Conservation (phyloP, 2,113 vertebrate genomes). For the Apteryx owenii region DNA sequence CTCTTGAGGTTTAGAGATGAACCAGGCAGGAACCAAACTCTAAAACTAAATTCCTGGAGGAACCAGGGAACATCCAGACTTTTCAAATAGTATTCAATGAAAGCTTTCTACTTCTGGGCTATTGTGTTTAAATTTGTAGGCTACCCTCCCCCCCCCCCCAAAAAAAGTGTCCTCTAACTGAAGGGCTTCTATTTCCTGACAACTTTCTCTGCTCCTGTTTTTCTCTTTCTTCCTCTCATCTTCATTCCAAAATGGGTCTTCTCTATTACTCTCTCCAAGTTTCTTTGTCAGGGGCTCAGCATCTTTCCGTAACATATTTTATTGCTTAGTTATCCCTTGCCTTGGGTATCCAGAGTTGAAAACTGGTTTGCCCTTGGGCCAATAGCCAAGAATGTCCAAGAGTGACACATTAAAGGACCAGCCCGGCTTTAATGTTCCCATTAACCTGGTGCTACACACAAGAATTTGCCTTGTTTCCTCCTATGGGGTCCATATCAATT, state of each 20-base stretch:
- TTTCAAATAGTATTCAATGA: neutral
- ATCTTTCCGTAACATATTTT: neutral
- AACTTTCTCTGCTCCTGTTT: neutral
- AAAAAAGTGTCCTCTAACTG: neutral
- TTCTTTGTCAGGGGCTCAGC: neutral
- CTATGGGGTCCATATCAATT: neutral
- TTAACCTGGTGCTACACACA: neutral
- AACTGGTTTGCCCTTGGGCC: neutral
- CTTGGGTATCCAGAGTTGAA: neutral
- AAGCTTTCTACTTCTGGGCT: neutral
- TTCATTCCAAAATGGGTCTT: neutral
- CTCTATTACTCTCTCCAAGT: neutral
- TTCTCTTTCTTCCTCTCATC: neutral
- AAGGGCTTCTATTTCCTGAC: neutral
- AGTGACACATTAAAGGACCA: accelerated
- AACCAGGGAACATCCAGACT: neutral
- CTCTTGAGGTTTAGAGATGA: neutral
- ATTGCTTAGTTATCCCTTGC: neutral
- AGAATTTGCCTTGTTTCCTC: neutral
- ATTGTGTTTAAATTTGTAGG: neutral
- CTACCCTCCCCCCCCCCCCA: too few relatives aligned
- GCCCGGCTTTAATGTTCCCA: neutral
- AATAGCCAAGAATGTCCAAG: neutral
- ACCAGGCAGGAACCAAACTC: neutral
- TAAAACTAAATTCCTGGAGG: neutral